phyloP scores from a whole-genome alignment of 2,113 vertebrate genomes.

The Bathybates hornii region DNA sequence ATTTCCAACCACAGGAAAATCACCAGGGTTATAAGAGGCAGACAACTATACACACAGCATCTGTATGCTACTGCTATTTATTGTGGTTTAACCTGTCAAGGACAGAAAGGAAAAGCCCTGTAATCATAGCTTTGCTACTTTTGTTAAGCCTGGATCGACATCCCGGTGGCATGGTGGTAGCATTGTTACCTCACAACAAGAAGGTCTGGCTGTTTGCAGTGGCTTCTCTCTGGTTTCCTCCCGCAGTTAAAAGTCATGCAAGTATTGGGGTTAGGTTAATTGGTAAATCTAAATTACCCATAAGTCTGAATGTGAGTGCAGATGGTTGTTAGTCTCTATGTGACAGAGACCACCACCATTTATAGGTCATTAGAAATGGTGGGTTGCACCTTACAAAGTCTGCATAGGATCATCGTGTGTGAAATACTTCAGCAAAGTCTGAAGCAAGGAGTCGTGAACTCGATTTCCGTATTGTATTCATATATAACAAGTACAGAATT shows the following conservation, averaged over 20 bases:
- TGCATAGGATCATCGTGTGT: not conserved
- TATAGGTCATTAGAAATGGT: not conserved
- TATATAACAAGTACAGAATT: not conserved
- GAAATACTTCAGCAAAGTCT: not conserved
- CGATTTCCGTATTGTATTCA: not conserved
- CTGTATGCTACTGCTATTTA: not conserved
- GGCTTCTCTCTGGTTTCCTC: not conserved
- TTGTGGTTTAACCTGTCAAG: not conserved
- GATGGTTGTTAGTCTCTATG: not conserved
- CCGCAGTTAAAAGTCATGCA: not conserved
- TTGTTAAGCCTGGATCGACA: not conserved
- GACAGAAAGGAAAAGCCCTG: not conserved
- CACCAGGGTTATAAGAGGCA: not conserved
- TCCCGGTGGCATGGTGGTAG: not conserved
- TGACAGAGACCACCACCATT: not conserved
- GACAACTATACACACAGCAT: not conserved
- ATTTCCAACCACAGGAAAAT: not conserved
- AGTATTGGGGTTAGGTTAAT: rapidly evolving
- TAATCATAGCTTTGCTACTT: not conserved
- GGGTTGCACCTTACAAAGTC: not conserved
- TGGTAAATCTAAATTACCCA: not conserved
- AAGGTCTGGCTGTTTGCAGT: not conserved
- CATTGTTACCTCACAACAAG: not conserved
- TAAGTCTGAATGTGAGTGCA: not conserved
- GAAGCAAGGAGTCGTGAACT: not conserved